Evolutionary conservation across 2,888 invertebrate genomes (phyloP), one percentile per base, ranked within the genome.

Genomic region (Pardosa pseudoannulata): DNA sequence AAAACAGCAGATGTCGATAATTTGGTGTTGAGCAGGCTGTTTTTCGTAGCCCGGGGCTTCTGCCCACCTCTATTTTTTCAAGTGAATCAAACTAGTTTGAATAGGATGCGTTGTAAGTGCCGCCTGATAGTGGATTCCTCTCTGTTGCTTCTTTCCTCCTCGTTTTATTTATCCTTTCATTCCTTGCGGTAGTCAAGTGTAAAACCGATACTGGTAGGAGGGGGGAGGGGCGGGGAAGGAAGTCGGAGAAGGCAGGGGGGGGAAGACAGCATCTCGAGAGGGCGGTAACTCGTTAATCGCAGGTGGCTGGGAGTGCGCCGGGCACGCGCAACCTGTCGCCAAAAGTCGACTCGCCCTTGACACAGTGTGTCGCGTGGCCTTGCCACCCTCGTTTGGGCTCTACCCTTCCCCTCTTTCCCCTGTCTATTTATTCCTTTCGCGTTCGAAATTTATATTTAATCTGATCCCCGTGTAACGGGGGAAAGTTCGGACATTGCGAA

Each of bases 291-390:
- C 23, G 56, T 56, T 56, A 56, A 56, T 56, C 56, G 73, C 83
- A 85, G 83, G 83, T 85, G 83, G 32, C 39, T 72, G 31, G 72
- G 73, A 83, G 82, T 85, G 83, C 73, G 83, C 50, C 73, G 68
- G 83, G 73, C 83, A 85, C 83, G 83, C 83, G 83, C 83, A 72
- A 78, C 76, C 50, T 78, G 83, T 85, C 83, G 83, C 83, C 83
- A 71, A 28, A 68, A 75, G 72, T 83, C 76, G 72, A 67, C 83
- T 73, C 72, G 83, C 83, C 83, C 83, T 85, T 85, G 83, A 79
- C 72, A 79, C 72, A 72, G 64, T 67, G 68, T 73, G 83, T 85
- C 83, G 83, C 72, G 78, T 85, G 83, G 83, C 83, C 83, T 85
- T 85, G 83, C 67, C 67, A 27, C n/a, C 62, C 29, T 3, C 7